Evolutionary conservation across 1,140 invertebrate genomes (phyloP), one percentile per base, ranked within the genome.

Genomic region (Bombus terrestris): DNA sequence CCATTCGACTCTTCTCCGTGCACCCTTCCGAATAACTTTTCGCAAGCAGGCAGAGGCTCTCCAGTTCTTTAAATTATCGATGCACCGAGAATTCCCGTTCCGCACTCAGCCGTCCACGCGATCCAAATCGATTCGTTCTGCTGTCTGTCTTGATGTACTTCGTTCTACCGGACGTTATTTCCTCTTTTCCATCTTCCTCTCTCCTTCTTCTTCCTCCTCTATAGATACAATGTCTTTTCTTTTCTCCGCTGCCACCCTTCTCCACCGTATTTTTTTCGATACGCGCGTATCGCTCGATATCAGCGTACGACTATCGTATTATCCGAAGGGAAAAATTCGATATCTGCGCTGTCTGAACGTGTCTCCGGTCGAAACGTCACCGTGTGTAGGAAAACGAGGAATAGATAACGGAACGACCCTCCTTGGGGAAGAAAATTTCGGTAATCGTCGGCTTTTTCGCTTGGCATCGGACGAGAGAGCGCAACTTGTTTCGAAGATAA

Each of bases 1-100:
- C 9, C 41, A 43, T 35, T 47, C 53, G 35, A 5, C 57, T 6
- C 53, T 28, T 1, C 80, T 35, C 6, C n/a, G 74, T 25, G 37
- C 74, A 69, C 62, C 62, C 32, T 73, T 80, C 39, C 83, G 76
- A 85, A 80, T 80, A 80, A 85, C 76, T 85, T 84, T 80, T 53
- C 64, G 75, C 66, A 12, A 13, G 22, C 10, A 32, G 25, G 13
- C 3, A 35, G 39, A 62, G 68, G 62, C 2, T 28, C 35, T 25
- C 1, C 37, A 9, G 76, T 62, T 66, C n/a, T 80, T 85, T 37
- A 72, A 85, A 85, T 85, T 72, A 85, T 35, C 76, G 77, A 80
- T 79, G 83, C 83, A 72, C 53, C 32, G 72, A 74, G 35, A n/a
- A 81, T 79, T 12, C 22, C 28, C 37, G 47, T 32, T 13, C 69